Conservation (phyloP, 2,113 vertebrate genomes). For the Catagonus wagneri region DNA sequence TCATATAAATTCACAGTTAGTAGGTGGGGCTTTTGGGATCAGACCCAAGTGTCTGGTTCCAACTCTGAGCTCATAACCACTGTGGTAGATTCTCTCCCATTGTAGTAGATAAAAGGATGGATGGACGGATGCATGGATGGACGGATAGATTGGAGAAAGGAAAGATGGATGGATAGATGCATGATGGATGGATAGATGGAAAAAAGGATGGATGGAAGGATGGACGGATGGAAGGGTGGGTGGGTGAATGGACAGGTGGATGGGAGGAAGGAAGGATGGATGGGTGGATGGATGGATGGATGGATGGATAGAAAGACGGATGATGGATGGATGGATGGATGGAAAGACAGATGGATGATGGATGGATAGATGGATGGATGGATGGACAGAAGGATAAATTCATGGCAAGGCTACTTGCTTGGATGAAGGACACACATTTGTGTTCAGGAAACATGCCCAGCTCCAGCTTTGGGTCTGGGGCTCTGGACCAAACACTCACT, state of each 20-base stretch:
- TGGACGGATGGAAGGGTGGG: too few relatives aligned
- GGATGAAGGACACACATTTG: background rate
- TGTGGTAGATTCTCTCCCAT: background rate
- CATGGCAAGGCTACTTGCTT: background rate
- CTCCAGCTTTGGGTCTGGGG: background rate
- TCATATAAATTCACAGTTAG: background rate
- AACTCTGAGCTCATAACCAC: background rate
- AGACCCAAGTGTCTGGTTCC: background rate
- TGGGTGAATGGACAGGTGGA: too few relatives aligned
- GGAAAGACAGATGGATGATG: background rate
- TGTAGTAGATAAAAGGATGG: too few relatives aligned
- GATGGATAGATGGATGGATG: background rate
- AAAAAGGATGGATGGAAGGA: background rate
- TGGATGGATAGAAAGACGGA: background rate
- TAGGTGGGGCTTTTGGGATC: background rate
- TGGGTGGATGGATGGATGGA: background rate
- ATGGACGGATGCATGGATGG: background rate
- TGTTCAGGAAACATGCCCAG: background rate
- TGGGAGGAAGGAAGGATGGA: background rate
- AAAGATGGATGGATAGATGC: background rate
- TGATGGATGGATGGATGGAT: background rate
- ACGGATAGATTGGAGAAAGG: too few relatives aligned
- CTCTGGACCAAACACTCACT: background rate
- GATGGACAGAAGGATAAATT: background rate
- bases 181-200: background rate